Conservation (phyloP, 2,797 vertebrate species). For the Sorex maritimensis region DNA sequence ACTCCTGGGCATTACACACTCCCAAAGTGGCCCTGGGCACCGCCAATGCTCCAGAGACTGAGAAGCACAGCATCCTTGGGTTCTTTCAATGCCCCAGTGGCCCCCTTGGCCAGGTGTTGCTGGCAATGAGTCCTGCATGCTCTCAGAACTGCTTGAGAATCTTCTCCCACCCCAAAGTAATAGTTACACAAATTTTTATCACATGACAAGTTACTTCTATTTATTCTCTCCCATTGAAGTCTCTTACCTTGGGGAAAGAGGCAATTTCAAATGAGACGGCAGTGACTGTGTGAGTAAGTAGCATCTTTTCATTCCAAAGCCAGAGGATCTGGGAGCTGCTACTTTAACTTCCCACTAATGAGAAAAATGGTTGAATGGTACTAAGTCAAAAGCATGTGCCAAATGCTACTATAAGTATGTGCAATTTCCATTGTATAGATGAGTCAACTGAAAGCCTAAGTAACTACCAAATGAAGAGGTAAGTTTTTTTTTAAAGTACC, state of each 20-base stretch:
- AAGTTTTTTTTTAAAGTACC: not conserved
- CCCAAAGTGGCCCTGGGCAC: no score
- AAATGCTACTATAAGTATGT: not conserved
- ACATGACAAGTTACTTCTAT: not conserved
- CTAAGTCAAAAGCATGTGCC: not conserved
- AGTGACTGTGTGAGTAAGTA: not conserved
- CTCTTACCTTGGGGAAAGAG: not conserved
- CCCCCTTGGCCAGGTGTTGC: no score
- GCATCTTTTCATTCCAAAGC: not conserved
- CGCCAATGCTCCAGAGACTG: no score
- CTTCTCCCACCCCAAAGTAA: not conserved
- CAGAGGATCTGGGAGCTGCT: not conserved
- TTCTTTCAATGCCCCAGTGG: no score
- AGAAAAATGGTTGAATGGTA: not conserved
- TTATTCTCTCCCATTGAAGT: not conserved
- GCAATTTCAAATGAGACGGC: conserved; percentile 21
- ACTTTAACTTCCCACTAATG: not conserved
- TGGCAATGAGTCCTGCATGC: no score
- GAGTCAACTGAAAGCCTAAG: conserved; percentile 12
- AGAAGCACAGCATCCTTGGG: no score
- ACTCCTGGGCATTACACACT: no score
- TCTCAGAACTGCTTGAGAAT: no score
- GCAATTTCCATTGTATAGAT: not conserved
- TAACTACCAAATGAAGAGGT: not conserved
- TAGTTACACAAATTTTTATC: conserved; percentile 41